phyloP scores from a whole-genome alignment of 2,888 invertebrate genomes.

The Griposia aprilina region DNA sequence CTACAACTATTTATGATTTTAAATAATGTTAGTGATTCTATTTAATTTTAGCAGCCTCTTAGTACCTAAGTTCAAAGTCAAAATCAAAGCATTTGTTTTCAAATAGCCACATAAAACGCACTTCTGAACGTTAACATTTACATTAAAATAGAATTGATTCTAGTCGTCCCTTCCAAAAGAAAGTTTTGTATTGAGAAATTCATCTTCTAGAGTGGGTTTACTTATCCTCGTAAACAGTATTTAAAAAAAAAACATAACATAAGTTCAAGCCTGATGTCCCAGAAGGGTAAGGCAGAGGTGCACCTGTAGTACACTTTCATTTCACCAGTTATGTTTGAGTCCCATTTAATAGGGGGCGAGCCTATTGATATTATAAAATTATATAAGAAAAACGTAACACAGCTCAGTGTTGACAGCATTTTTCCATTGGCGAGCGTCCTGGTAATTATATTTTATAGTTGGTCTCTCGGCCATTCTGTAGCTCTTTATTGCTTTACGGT shows the following conservation, averaged over 20 bases:
- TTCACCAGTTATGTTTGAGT: no score
- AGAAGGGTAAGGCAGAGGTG: no score
- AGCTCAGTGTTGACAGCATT: conserved; percentile 50
- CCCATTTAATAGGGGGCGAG: no score
- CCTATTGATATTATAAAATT: neutral
- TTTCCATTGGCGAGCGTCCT: conserved; percentile 50
- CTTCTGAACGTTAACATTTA: no score
- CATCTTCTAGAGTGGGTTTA: neutral
- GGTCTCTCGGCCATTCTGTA: conserved; percentile 57
- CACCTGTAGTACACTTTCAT: no score
- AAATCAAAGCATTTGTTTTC: no score
- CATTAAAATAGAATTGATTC: no score
- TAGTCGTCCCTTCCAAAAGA: no score
- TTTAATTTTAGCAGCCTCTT: neutral
- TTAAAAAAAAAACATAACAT: conserved; percentile 33
- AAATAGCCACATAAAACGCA: no score
- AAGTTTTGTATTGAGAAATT: neutral
- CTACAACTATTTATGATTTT: neutral
- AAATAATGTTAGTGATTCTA: neutral
- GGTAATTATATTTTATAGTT: conserved; percentile 63
- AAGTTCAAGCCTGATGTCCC: neutral
- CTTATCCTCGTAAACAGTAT: conserved; percentile 1
- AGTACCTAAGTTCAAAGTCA: no score
- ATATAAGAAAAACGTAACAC: conserved; percentile 31
- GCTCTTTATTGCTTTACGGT: conserved; percentile 51